Base-by-base conservation (phyloP, 2,888 invertebrate species). In the Coecobrya sp. region DNA sequence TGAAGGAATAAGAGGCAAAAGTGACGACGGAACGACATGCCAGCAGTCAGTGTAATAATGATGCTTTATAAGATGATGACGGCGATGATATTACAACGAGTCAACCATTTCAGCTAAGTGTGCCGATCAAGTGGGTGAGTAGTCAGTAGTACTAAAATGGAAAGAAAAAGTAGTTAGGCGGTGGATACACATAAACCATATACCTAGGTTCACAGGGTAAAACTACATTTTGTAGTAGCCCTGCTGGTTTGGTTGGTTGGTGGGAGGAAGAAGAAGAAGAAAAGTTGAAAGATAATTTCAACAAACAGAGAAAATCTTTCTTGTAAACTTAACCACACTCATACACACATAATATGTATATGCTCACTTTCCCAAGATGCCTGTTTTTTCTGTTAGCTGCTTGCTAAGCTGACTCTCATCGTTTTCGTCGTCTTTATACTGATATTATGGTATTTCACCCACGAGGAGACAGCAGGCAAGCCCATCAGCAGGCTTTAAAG, bases 401-500 rank as follows among this genome's bases (percentile, higher is more conserved):
- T 68, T 25, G 27, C 25, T 27, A 22, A 27, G 68, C 55, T 55
- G 16, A 55, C 55, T 55, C 55, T n/a, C 55, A 19, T 55, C 52
- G 52, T 55, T 62, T 62, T 30, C 22, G 10, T 84, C 42, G 49
- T 68, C 86, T 70, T 36, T 52, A 70, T 52, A 16, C 59, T 42
- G 49, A 70, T 42, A 36, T 42, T 70, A 25, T 73, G 27, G 45
- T 42, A n/a, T 27, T 76, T 30, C 87, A 76, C 87, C 55, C 73
- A 87, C 79, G 73, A 86, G 76, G 65, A 65, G 65, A 36, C 79
- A 88, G 88, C 73, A 86, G 76, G 73, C 73, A 79, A 62, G 88
- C 76, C 87, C 87, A 87, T 87, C 76, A 88, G 81, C 76, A 88
- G 81, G 79, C 88, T 88, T 88, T 88, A 79, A 88, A 88, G 49